Evolutionary conservation across 1,140 invertebrate species (phyloP), one percentile per base, ranked within the genome.

Genomic region (Euwallacea fornicatus): DNA sequence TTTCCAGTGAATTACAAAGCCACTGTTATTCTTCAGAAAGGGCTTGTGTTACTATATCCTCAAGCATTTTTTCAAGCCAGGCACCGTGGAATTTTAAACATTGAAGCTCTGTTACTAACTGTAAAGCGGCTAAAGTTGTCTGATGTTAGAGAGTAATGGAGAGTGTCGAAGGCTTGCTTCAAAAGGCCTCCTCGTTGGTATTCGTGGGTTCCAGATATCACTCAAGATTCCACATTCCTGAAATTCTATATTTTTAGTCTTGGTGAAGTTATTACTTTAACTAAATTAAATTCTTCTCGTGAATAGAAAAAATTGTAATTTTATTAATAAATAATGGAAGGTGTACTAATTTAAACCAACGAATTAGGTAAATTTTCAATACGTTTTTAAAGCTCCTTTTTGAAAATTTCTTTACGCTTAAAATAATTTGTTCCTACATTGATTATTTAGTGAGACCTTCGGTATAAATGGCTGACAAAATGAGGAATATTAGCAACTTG

Each of bases 161-260:
- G 46, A 0, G 21, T 65, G 9, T 54, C 16, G n/a, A 65, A 11
- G 7, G 53, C 46, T 42, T 65, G 63, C 42, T 65, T 65, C 7
- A 65, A 16, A 53, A 46, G 63, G 0, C 63, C 63, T 63, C 58
- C 58, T 8, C 0, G 2, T 10, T 61, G 58, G 42, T 61, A 61
- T 42, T 61, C 58, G 9, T n/a, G 63, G 54, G 46, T 65, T 10
- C 46, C 9, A 11, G 63, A 65, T 21, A 65, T 65, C n/a, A 65
- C 46, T 15, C 46, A 65, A 13, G 63, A 6, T 33, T 46, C 63
- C 6, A 54, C 13, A 42, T 21, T 47, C 10, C 47, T 42, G 9
- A 2, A 60, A 56, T 11, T 47, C 1, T 47, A 47, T 10, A 2
- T 47, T 47, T 9, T 47, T 47, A 6, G 46, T 2, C 6, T 13